Evolutionary conservation across 2,113 vertebrate species (phyloP), one percentile per base, ranked within the genome.

Genomic region (Ellobius talpinus): DNA sequence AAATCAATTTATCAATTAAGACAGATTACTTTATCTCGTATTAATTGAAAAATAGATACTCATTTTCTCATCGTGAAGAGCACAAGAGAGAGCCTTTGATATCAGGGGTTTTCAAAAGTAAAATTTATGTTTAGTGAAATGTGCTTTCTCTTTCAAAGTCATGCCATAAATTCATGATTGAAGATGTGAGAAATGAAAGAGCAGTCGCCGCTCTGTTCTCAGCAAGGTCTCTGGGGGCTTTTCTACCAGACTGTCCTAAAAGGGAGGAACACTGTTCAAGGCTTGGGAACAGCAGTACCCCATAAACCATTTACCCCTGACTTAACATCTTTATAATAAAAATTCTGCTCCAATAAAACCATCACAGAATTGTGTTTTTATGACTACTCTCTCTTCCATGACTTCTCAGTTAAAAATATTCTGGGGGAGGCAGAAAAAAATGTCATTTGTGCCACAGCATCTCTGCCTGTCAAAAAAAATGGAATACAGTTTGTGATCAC

Each of bases 281-380:
- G 61, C 97, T 96, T 90, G 77, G 96, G 97, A 97, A 94, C 94
- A 66, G 19, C 79, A 96, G 82, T 92, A 94, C 96, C 90, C 95
- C 87, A 90, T 97, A 96, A 98, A 97, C 95, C 89, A 97, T 96
- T 61, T 98, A 45, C 95, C 95, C 96, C 93, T 97, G 89, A 95
- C 97, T 95, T 95, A 97, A 87, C 87, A 92, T 97, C 89, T 73
- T 96, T 97, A 97, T 81, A 97, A 93, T 78, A 97, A 97, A 97
- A 98, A 86, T 78, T 11, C 96, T 97, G 76, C 61, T 96, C 58
- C 95, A 97, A 97, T 86, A 91, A 93, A 97, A 93, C 98, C 90
- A 94, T 97, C 97, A 93, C 94, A 97, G 91, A 72, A 96, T 94
- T 97, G 89, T 96, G 72, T 89, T 98, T 98, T 98, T 98, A 98